phyloP scores from a whole-genome alignment of 2,113 vertebrate species.

The Lepisosteus osseus region DNA sequence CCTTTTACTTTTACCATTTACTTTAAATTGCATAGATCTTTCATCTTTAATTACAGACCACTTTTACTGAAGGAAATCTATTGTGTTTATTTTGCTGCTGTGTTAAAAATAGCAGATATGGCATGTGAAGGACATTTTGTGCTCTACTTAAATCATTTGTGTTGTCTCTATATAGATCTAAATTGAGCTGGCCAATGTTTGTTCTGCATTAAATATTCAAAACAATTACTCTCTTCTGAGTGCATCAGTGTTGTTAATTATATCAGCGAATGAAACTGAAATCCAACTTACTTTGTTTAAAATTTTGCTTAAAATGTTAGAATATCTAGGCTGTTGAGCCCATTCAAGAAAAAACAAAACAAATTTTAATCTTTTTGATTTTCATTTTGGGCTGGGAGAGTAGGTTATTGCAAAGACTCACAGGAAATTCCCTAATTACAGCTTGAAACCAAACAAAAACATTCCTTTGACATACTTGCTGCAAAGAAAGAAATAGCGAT shows the following conservation, averaged over 20 bases:
- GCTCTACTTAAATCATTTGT: constrained; percentile 55
- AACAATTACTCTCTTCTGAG: constrained; percentile 67
- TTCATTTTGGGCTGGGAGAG: constrained; percentile 31
- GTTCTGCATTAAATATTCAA: constrained; percentile 70
- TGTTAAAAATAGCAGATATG: constrained; percentile 37
- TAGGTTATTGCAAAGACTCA: constrained; percentile 68
- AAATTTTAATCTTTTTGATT: constrained; percentile 38
- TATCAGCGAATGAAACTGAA: constrained; percentile 46
- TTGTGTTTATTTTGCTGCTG: constrained; percentile 41
- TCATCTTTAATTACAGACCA: not conserved
- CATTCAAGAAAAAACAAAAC: constrained; percentile 30
- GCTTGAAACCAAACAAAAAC: constrained; percentile 74
- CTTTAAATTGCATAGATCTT: no score
- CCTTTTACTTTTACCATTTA: no score
- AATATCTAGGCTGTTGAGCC: constrained; percentile 38
- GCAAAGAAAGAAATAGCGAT: constrained; percentile 70
- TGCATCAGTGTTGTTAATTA: constrained; percentile 72
- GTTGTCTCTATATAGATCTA: constrained; percentile 69
- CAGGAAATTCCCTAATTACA: constrained; percentile 77
- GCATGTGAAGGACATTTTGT: constrained; percentile 66
- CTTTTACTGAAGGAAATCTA: constrained; percentile 40
- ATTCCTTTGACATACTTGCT: constrained; percentile 60
- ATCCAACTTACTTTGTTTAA: constrained; percentile 31
- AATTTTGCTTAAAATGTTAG: constrained; percentile 42
- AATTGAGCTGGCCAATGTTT: constrained; percentile 69